These are phyloP conservation scores for Synchiropus splendidus DNA, from an alignment of 2,113 vertebrate genomes.

Conservation along the genomic window DNA sequence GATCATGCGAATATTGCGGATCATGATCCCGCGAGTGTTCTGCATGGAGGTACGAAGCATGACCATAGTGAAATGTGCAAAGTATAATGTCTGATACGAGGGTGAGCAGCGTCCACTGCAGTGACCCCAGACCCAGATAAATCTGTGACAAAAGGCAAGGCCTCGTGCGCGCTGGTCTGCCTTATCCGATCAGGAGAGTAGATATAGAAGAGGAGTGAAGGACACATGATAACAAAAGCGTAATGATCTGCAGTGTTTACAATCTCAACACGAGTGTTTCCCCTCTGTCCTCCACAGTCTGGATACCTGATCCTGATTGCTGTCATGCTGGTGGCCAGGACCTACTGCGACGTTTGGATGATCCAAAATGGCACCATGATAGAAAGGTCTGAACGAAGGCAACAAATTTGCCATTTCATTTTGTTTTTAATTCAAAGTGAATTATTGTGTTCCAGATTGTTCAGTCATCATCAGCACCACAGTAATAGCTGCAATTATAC, in stretches of 20 bases:
- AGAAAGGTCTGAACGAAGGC: slow-evolving; percentile 74
- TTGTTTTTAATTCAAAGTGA: too few species aligned
- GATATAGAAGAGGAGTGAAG: slow-evolving; percentile 17
- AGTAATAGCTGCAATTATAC: too few species aligned
- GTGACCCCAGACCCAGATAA: slow-evolving; percentile 22
- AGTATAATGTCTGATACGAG: neutral
- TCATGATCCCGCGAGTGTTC: slow-evolving; percentile 81
- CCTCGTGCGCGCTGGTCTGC: neutral
- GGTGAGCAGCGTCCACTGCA: neutral
- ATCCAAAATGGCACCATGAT: slow-evolving; percentile 98
- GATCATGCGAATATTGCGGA: slow-evolving; percentile 73
- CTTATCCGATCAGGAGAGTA: slow-evolving; percentile 12
- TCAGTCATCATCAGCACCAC: too few species aligned
- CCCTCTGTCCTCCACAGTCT: slow-evolving; percentile 64
- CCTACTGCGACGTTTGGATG: slow-evolving; percentile 99
- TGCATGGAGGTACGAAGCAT: slow-evolving; percentile 81
- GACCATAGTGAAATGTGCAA: neutral
- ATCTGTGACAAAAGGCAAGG: slow-evolving; percentile 15
- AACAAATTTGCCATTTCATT: neutral
- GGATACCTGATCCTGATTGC: slow-evolving; percentile 90
- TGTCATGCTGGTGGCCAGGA: slow-evolving; percentile 84
- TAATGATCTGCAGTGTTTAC: slow-evolving; percentile 5
- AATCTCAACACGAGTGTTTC: neutral
- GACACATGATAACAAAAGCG: neutral
- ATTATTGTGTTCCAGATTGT: too few species aligned